A percentile compares a stretch with the other conserved stretches of the same genome.
Evolutionary conservation across 2,888 invertebrate genomes (phyloP).

Genomic region (Drepanosiphum platanoidis): DNA sequence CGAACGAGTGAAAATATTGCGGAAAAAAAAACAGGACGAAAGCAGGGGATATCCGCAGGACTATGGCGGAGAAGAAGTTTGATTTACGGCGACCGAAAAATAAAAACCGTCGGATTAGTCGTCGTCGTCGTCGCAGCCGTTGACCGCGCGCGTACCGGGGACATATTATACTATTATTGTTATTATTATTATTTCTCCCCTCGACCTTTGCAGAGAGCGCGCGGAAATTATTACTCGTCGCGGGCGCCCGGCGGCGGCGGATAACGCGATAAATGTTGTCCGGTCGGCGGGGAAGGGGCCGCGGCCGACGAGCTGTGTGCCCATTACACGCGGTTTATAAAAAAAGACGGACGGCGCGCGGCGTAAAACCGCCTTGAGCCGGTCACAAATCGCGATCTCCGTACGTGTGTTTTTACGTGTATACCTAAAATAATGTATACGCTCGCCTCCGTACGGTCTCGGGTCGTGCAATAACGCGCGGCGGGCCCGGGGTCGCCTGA

Average conservation of each 20-base stretch:
- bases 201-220: neutral
- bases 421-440: no score
- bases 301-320: neutral
- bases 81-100: neutral
- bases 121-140: neutral
- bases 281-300: no score
- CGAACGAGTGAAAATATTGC: neutral
- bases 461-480: neutral
- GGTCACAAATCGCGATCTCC: constrained; percentile 44
- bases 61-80: neutral
- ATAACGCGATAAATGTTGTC: neutral
- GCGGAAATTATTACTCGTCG: neutral
- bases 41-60: neutral
- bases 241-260: neutral
- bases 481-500: neutral
- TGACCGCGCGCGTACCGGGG: neutral
- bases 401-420: no score
- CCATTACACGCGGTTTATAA: neutral
- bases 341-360: neutral
- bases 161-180: neutral
- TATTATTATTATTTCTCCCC: neutral
- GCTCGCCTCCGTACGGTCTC: neutral
- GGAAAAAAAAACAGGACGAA: neutral
- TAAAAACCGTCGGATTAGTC: neutral
- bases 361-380: constrained; percentile 20